Percentiles rank a stretch among this genome's conserved stretches.
Conservation (phyloP, 2,113 vertebrate species). For the Puma concolor region DNA sequence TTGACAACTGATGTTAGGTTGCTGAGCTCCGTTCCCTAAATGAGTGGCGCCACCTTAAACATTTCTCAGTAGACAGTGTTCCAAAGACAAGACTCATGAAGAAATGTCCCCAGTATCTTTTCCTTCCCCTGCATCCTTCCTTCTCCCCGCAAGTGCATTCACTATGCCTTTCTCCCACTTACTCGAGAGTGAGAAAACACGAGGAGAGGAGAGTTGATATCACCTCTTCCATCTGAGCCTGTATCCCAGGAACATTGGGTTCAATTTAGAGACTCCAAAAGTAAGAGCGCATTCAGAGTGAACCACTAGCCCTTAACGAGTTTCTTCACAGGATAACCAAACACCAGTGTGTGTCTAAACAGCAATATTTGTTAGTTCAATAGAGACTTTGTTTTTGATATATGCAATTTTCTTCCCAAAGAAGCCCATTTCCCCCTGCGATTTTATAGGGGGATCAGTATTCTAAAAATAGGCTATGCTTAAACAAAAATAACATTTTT, state of each 20-base stretch:
- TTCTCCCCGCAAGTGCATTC: not conserved
- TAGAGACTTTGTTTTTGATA: not conserved
- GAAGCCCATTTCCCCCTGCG: not conserved
- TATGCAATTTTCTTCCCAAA: not conserved
- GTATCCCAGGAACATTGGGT: not conserved
- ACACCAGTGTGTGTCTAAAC: not conserved
- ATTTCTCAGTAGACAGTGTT: not conserved
- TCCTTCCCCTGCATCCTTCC: not conserved
- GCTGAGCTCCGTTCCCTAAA: not conserved
- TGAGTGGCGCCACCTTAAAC: not conserved
- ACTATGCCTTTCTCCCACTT: not conserved
- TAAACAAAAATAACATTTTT: conserved; percentile 30
- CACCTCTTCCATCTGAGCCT: not conserved
- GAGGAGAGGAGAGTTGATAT: not conserved
- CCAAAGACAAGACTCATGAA: not conserved
- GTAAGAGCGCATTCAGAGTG: not conserved
- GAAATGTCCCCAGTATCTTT: not conserved
- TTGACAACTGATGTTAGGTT: not conserved
- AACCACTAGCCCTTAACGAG: not conserved
- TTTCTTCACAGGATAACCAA: not conserved
- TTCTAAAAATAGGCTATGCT: not conserved
- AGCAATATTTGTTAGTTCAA: not conserved
- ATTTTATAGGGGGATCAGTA: not conserved
- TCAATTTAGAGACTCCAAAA: not conserved
- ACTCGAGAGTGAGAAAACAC: not conserved